Conservation (phyloP, 2,113 vertebrate species). For the Erythrolamprus reginae region DNA sequence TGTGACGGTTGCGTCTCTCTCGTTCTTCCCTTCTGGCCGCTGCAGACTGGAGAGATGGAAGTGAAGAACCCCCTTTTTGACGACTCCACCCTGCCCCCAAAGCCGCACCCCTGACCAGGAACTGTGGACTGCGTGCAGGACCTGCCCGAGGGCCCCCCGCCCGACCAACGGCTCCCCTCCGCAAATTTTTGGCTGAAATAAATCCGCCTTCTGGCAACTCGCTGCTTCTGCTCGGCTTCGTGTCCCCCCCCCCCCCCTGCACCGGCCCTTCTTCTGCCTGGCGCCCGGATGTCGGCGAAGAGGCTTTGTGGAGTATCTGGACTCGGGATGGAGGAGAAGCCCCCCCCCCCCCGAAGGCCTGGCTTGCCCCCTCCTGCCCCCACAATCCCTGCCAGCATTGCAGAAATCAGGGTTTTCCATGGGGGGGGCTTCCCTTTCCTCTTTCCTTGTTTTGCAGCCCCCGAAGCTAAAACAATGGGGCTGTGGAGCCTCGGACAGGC, state of each 20-base stretch:
- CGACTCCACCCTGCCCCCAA: slow-evolving; percentile 74
- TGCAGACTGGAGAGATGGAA: slow-evolving; percentile 93
- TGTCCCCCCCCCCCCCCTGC: neutral
- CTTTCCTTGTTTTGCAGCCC: neutral
- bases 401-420: no score
- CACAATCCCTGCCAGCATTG: neutral
- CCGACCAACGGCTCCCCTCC: neutral
- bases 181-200: neutral
- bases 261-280: neutral
- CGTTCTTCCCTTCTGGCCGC: neutral
- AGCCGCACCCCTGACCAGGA: slow-evolving; percentile 64
- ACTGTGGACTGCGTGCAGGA: neutral
- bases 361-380: neutral
- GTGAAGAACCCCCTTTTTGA: slow-evolving; percentile 93
- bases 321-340: neutral
- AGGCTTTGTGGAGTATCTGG: neutral
- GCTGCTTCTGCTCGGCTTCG: neutral
- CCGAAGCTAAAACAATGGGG: neutral
- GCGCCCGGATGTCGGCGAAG: neutral
- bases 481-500: neutral
- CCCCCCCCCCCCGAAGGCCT: neutral
- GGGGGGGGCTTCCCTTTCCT: neutral
- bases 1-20: neutral
- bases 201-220: neutral
- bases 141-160: neutral